These are phyloP conservation scores for Cochlearius cochlearius DNA, from an alignment of 2,113 vertebrate species.

Conservation along the genomic window DNA sequence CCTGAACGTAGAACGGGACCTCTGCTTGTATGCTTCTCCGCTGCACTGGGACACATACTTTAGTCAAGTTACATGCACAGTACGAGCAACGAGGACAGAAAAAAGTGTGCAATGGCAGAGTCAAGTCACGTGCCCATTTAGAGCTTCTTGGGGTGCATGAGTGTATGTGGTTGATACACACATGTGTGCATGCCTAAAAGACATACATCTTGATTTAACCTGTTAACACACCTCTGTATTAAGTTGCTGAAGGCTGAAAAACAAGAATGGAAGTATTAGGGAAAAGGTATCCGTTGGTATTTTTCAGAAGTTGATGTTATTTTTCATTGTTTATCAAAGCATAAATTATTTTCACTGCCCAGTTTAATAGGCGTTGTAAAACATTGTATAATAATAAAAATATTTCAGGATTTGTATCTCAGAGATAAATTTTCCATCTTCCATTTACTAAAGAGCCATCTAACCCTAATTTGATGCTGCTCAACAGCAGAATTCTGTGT, in stretches of 20 bases:
- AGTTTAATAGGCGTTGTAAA: not conserved
- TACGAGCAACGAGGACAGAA: not conserved
- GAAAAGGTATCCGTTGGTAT: not conserved
- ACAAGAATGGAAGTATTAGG: not conserved
- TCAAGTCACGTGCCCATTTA: rapidly evolving
- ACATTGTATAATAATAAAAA: not conserved
- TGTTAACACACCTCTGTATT: not conserved
- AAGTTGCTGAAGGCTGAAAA: not conserved
- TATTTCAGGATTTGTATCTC: not conserved
- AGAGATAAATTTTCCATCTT: not conserved
- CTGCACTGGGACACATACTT: not conserved
- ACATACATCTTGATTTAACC: not conserved
- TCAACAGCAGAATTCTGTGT: not conserved
- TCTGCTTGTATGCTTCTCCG: not conserved
- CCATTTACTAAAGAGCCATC: not conserved
- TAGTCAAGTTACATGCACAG: not conserved
- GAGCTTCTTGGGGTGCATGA: not conserved
- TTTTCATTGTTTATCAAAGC: not conserved
- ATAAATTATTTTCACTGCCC: not conserved
- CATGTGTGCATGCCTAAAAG: not conserved
- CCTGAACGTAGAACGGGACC: not conserved
- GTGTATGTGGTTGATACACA: not conserved
- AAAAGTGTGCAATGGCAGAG: not conserved
- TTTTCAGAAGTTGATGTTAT: not conserved
- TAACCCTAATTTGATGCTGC: not conserved